A percentile compares a stretch with the other conserved stretches of the same genome.
Evolutionary conservation across 2,888 invertebrate species (phyloP).

Genomic region (Pseudococcus longispinus): DNA sequence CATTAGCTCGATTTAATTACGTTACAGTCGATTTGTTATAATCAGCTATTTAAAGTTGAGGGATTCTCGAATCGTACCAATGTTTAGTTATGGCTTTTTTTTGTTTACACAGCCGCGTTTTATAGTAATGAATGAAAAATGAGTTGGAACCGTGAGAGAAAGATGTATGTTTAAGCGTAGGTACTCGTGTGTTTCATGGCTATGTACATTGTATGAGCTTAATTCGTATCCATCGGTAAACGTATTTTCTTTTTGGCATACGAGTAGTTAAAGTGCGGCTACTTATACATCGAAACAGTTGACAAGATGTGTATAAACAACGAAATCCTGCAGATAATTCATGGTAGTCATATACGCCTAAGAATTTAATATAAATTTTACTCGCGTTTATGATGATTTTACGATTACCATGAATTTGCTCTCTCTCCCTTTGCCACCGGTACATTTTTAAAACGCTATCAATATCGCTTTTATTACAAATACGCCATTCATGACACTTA

Average conservation of each 20-base stretch:
- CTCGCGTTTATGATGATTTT: constrained; percentile 1
- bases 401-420: not conserved
- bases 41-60: not conserved
- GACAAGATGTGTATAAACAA: constrained; percentile 7
- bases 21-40: constrained; percentile 27
- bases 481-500: not conserved
- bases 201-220: not conserved
- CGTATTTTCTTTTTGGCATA: constrained; percentile 1
- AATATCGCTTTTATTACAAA: constrained; percentile 5
- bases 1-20: not conserved
- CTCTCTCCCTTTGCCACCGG: not conserved
- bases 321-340: not conserved
- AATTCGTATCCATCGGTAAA: not conserved
- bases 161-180: not conserved
- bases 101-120: constrained; percentile 26
- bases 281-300: not conserved
- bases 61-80: not conserved
- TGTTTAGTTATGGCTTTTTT: constrained; percentile 9
- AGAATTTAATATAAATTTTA: constrained; percentile 3
- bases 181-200: not conserved
- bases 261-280: not conserved
- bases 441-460: constrained; percentile 5
- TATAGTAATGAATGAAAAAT: constrained; percentile 30
- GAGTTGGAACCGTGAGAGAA: constrained; percentile 1
- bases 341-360: not conserved